A percentile compares a stretch with the other conserved stretches of the same genome.
Conservation (phyloP, 2,797 vertebrate species). For the Hydrolagus colliei region DNA sequence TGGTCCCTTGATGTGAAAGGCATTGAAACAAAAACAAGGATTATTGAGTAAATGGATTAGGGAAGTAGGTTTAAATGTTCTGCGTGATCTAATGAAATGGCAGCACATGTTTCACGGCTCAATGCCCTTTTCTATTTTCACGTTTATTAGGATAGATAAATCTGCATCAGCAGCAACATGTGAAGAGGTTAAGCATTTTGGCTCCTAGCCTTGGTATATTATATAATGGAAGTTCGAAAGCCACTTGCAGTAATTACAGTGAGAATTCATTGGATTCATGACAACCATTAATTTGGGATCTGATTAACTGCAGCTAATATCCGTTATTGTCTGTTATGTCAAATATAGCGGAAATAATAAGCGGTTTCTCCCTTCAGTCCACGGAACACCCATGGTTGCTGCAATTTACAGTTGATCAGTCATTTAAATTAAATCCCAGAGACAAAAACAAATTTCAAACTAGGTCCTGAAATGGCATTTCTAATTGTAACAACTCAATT, state of each 20-base stretch:
- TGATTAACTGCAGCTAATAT: slow-evolving; percentile 28
- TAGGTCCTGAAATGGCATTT: slow-evolving; percentile 16
- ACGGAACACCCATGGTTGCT: slow-evolving; percentile 4
- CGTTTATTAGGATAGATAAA: too few relatives aligned
- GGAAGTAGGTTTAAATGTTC: too few relatives aligned
- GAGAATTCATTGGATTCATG: slow-evolving; percentile 16
- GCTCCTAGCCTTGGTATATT: slow-evolving; percentile 11
- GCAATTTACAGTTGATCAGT: slow-evolving; percentile 24
- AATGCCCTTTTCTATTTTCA: too few relatives aligned
- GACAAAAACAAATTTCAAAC: slow-evolving; percentile 17
- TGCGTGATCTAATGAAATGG: too few relatives aligned
- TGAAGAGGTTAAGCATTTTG: slow-evolving; percentile 16
- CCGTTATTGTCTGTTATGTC: slow-evolving; percentile 21
- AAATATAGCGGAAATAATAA: slow-evolving; percentile 31
- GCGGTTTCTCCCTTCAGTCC: slow-evolving; percentile 5
- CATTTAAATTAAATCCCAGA: slow-evolving; percentile 25
- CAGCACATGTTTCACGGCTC: too few relatives aligned
- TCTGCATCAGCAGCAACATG: too few relatives aligned
- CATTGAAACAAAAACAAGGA: too few relatives aligned
- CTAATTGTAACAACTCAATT: neutral
- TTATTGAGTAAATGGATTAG: too few relatives aligned
- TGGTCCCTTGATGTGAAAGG: too few relatives aligned
- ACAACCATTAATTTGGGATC: slow-evolving; percentile 21
- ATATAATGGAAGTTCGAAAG: slow-evolving; percentile 27
- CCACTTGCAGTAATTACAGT: slow-evolving; percentile 22